phyloP scores from a whole-genome alignment of 2,888 invertebrate species.

The Meandrusa payeni region DNA sequence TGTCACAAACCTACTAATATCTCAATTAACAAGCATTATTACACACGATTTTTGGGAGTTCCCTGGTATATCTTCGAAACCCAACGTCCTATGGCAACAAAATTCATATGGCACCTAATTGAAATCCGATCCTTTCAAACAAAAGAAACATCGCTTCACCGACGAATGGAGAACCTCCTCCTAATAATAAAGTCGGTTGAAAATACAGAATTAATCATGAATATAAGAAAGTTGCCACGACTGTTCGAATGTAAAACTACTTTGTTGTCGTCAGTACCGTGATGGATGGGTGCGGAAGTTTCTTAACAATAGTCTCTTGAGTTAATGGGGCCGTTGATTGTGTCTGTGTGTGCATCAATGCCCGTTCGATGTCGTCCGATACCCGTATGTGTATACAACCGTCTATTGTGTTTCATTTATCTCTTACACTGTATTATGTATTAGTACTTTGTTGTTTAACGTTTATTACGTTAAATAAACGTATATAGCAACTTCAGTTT shows the following conservation, averaged over 20 bases:
- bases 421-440: slow-evolving; percentile 5
- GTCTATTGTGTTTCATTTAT: slow-evolving; percentile 10
- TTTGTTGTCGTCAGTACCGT: slow-evolving; percentile 62
- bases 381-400: background rate
- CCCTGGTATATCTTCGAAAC: too few species aligned
- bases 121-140: too few species aligned
- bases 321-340: slow-evolving; percentile 76
- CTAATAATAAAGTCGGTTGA: too few species aligned
- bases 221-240: slow-evolving; percentile 14
- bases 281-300: slow-evolving; percentile 68
- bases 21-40: too few species aligned
- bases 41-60: too few species aligned
- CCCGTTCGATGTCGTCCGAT: slow-evolving; percentile 33
- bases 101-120: too few species aligned
- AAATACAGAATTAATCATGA: slow-evolving; percentile 16
- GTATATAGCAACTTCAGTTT: too few species aligned
- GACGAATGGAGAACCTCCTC: too few species aligned
- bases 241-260: slow-evolving; percentile 32
- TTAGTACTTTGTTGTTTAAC: background rate
- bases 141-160: too few species aligned
- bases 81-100: too few species aligned
- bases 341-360: slow-evolving; percentile 59
- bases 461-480: too few species aligned
- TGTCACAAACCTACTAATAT: too few species aligned
- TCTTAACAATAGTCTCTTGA: slow-evolving; percentile 70